Conservation (phyloP, 2,113 vertebrate species). For the Xyliphius kryptos region DNA sequence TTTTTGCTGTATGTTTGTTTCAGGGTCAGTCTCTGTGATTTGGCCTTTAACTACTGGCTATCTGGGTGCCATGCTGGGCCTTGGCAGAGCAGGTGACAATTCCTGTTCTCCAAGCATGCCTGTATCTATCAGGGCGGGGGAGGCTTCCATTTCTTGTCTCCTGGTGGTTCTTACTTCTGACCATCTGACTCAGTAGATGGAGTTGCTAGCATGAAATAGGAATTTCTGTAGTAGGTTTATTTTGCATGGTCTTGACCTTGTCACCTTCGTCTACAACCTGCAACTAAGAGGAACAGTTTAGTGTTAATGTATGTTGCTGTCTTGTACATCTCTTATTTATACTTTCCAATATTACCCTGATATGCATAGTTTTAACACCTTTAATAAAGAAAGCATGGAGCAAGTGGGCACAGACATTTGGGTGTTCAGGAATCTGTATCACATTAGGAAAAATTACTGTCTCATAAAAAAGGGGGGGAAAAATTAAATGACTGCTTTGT, state of each 20-base stretch:
- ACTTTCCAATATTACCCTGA: not conserved
- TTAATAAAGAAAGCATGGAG: conserved; percentile 4
- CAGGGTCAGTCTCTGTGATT: conserved; percentile 22
- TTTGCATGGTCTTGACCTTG: conserved; percentile 3
- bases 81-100: conserved; percentile 32
- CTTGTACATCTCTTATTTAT: not conserved
- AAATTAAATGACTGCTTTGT: not conserved
- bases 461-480: not conserved
- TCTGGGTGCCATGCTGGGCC: conserved; percentile 19
- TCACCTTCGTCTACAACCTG: conserved; percentile 20
- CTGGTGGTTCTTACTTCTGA: conserved; percentile 5
- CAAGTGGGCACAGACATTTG: not conserved
- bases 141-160: conserved; percentile 4
- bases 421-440: not conserved
- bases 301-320: too few species aligned
- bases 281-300: too few species aligned
- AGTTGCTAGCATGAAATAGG: conserved; percentile 17
- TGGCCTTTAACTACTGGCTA: conserved; percentile 19
- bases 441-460: not conserved
- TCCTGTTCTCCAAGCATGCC: conserved; percentile 18
- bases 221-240: conserved; percentile 3
- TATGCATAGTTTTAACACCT: not conserved
- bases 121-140: not conserved
- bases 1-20: conserved; percentile 13
- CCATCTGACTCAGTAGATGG: conserved; percentile 19